phyloP scores from a whole-genome alignment of 2,113 vertebrate species.

The Phrynosoma blainvillii region DNA sequence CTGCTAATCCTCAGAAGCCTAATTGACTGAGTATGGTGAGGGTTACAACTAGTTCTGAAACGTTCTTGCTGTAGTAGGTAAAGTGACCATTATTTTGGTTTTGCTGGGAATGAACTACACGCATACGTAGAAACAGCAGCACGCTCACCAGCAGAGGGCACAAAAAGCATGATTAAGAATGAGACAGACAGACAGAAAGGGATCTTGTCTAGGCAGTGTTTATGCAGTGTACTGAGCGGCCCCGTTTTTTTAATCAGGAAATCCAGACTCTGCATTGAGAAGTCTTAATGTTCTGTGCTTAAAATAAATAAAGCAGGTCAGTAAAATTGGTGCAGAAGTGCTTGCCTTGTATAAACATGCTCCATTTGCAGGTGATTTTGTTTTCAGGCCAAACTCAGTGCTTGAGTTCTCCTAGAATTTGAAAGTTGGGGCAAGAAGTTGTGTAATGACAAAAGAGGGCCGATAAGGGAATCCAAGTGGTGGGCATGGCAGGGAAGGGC shows the following conservation, averaged over 20 bases:
- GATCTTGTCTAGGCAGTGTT: neutral
- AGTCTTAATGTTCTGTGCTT: neutral
- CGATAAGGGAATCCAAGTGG: neutral
- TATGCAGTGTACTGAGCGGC: neutral
- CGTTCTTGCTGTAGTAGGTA: neutral
- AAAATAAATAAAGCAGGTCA: neutral
- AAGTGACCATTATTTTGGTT: neutral
- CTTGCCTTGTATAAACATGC: neutral
- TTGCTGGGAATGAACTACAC: no score
- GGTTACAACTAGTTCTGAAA: no score
- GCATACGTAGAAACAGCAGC: neutral
- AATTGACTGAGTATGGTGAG: no score
- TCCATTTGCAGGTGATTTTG: neutral
- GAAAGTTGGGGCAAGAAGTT: neutral
- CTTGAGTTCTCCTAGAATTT: neutral
- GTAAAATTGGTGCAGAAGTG: neutral
- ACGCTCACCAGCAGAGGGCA: constrained; percentile 12
- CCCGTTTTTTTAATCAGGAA: neutral
- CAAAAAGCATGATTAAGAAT: neutral
- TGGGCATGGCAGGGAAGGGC: neutral
- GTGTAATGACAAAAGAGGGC: neutral
- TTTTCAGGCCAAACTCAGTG: neutral
- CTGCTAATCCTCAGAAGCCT: no score
- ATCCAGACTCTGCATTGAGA: neutral
- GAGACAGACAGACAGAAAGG: neutral